Base-by-base conservation (phyloP, 2,113 vertebrate species). In the Phylloscopus trochilus region DNA sequence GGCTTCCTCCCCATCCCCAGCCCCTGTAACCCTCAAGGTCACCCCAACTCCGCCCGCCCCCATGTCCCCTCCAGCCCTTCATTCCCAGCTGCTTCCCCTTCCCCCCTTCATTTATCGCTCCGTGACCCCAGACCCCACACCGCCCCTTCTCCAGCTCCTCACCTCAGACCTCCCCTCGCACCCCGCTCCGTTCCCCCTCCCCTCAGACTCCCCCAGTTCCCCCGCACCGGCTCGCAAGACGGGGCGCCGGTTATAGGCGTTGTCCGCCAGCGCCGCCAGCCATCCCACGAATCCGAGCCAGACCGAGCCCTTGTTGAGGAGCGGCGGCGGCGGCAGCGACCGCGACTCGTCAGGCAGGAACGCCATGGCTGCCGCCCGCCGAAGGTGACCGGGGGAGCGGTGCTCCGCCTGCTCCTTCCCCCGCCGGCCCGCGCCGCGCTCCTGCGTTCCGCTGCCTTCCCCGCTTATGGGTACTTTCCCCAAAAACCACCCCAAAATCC, bases 301-400 rank as follows among this genome's bases (percentile, higher is more conserved):
- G 22, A 93, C 7, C 2, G 98, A 98, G 77, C 84, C 96, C 55
- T 79, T 94, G 97, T 98, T 99, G 5, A 97, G 4, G 21, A 99
- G 49, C 0, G 96, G 96, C 5, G 98, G 98, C 4, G 99, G 98
- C 90, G 98, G 98, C 51, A 99, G 97, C 55, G 11, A 30, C 55
- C 97, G 98, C 5, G 83, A 94, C 83, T 98, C 98, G 28, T 98
- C 98, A 22, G 98, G 98, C 10, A 98, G 13, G 27, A 98, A 35
- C 47, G 27, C 93, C 98, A 99, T 99, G 53, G 79, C 83, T 39
- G 47, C 39, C 6, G 30, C 23, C 79, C 43, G 23, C 43, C 37
- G 27, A 89, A 96, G 79, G 87, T 84, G 78, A 87, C 90, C 72
- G 74, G 59, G 35, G 59, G 62, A 58, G 35, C 70, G 49, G 66